Conservation (phyloP, 2,797 vertebrate species). For the Pteronotus mesoamericanus region DNA sequence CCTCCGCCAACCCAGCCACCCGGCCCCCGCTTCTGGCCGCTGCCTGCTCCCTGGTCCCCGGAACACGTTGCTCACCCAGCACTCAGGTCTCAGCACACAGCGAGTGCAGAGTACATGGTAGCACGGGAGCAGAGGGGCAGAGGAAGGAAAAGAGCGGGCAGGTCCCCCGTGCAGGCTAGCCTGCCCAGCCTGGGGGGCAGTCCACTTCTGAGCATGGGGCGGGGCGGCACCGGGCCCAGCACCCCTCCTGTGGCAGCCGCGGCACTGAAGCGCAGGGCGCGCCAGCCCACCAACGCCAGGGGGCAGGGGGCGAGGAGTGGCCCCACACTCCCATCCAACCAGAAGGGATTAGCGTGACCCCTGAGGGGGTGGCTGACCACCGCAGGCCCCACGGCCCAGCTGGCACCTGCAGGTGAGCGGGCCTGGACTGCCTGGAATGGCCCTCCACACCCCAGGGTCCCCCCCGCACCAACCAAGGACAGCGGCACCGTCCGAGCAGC, state of each 20-base stretch:
- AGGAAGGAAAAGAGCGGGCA: neutral
- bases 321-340: neutral
- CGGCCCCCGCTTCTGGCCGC: neutral
- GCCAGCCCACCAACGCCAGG: neutral
- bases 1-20: neutral
- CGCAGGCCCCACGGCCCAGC: neutral
- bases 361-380: accelerated
- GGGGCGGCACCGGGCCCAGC: neutral
- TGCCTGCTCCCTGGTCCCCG: neutral
- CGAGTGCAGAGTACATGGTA: neutral
- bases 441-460: neutral
- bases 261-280: neutral
- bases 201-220: accelerated
- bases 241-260: neutral
- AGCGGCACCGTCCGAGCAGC: neutral
- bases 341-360: neutral
- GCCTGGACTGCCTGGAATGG: neutral
- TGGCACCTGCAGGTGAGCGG: neutral
- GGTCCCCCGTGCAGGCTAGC: accelerated
- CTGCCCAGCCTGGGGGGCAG: neutral
- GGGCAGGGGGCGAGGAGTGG: neutral
- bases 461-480: neutral
- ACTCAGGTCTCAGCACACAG: neutral
- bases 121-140: too few species aligned
- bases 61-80: neutral